A percentile compares a stretch with the other conserved stretches of the same genome.
phyloP scores from a whole-genome alignment of 2,797 vertebrate species.

The Fundulus diaphanus region DNA sequence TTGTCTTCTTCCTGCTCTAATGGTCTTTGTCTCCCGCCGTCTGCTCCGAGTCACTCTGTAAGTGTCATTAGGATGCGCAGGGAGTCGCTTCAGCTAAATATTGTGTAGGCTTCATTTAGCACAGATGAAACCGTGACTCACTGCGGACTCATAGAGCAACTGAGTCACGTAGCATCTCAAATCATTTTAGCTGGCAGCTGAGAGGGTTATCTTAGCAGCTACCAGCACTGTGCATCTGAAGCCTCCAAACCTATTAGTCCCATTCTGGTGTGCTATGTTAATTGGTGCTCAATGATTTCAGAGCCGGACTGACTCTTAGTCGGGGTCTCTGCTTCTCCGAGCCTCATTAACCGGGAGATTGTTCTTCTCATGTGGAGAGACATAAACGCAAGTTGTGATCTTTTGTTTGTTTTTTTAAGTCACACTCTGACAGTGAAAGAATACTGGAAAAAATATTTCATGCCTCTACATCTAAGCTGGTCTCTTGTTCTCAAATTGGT shows the following conservation, averaged over 20 bases:
- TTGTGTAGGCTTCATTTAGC: conserved; percentile 68
- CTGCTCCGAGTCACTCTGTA: conserved; percentile 54
- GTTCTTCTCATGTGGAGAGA: conserved; percentile 33
- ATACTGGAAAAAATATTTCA: neutral
- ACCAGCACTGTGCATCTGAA: conserved; percentile 20
- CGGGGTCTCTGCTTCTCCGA: neutral
- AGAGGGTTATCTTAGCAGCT: conserved; percentile 53
- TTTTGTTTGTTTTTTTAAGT: neutral
- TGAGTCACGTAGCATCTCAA: conserved; percentile 49
- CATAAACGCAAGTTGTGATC: conserved; percentile 16
- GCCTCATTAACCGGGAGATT: conserved; percentile 52
- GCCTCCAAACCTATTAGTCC: conserved; percentile 49
- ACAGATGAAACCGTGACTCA: conserved; percentile 64
- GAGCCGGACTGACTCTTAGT: conserved; percentile 21
- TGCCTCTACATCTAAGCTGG: neutral
- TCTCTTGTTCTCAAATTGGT: neutral
- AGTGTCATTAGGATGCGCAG: conserved; percentile 57
- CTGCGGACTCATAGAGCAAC: conserved; percentile 46
- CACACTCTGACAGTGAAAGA: neutral
- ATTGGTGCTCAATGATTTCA: conserved; percentile 45
- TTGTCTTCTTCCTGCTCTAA: conserved; percentile 43
- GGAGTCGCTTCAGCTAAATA: conserved; percentile 64
- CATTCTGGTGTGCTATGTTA: conserved; percentile 40
- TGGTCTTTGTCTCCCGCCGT: conserved; percentile 49
- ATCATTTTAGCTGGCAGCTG: conserved; percentile 37